Evolutionary conservation across 2,797 vertebrate species (phyloP).

Genomic region (Anguilla megastoma): DNA sequence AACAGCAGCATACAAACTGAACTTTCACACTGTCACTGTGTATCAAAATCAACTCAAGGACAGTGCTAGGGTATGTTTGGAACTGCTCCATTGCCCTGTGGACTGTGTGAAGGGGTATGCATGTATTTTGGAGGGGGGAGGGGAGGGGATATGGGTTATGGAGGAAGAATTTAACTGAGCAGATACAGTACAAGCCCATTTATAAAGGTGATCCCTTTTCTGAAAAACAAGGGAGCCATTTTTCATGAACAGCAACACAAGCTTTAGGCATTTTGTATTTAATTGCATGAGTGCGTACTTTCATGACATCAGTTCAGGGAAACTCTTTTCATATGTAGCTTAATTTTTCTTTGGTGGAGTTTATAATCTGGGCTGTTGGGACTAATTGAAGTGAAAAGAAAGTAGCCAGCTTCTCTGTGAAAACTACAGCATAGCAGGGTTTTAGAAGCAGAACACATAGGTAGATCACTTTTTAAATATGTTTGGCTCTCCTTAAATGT

Average conservation of each 20-base stretch:
- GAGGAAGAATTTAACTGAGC: neutral
- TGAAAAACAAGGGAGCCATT: neutral
- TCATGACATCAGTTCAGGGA: constrained; percentile 54
- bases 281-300: constrained; percentile 27
- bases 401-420: constrained; percentile 42
- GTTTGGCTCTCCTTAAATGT: neutral
- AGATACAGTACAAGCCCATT: neutral
- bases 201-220: neutral
- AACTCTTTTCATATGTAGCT: constrained; percentile 47
- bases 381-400: constrained; percentile 64
- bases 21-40: neutral
- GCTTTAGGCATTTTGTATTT: neutral
- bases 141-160: neutral
- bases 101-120: neutral
- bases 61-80: neutral
- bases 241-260: neutral
- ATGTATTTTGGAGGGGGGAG: neutral
- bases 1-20: neutral
- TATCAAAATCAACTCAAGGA: neutral
- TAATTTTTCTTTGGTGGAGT: constrained; percentile 56
- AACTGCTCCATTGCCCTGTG: neutral
- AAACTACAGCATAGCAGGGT: constrained; percentile 38
- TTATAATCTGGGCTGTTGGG: constrained; percentile 52
- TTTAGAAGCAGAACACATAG: neutral
- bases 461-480: neutral